Percentiles rank a stretch among this genome's conserved stretches.
Conservation (phyloP, 2,797 vertebrate genomes). For the Galago senegalensis region DNA sequence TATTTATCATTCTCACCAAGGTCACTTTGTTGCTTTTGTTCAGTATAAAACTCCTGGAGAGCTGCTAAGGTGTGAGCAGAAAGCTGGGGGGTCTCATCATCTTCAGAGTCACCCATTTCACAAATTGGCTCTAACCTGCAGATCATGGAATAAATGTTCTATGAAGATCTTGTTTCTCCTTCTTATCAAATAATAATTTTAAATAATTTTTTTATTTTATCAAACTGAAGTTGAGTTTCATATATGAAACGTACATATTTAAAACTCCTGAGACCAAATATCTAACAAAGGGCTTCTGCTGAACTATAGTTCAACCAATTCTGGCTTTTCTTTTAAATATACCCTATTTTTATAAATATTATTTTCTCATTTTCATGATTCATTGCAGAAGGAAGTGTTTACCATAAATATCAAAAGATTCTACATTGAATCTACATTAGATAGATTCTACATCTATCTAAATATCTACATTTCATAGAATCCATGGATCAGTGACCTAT, state of each 20-base stretch:
- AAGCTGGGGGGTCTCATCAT: conserved; percentile 92
- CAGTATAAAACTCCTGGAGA: conserved; percentile 95
- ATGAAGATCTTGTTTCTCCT: not conserved
- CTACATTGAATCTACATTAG: too few relatives aligned
- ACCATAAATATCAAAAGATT: not conserved
- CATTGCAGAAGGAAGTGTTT: not conserved
- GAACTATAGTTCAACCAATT: not conserved
- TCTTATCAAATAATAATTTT: not conserved
- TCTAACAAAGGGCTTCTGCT: not conserved
- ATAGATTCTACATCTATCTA: too few relatives aligned
- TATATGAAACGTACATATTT: not conserved
- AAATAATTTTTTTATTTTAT: not conserved
- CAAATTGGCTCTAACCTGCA: conserved; percentile 56
- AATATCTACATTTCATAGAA: not conserved
- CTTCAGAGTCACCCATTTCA: conserved; percentile 92
- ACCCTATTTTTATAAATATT: not conserved
- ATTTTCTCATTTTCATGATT: conserved; percentile 12
- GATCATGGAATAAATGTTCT: not conserved
- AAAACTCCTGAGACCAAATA: not conserved
- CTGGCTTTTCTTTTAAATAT: not conserved
- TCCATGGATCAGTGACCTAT: not conserved
- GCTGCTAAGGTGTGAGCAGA: conserved; percentile 94
- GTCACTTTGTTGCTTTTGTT: conserved; percentile 86
- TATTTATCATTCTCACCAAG: conserved; percentile 86
- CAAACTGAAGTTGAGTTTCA: conserved; percentile 33